A percentile compares a stretch with the other conserved stretches of the same genome.
Evolutionary conservation across 2,113 vertebrate species (phyloP).

Genomic region (Rhea pennata): DNA sequence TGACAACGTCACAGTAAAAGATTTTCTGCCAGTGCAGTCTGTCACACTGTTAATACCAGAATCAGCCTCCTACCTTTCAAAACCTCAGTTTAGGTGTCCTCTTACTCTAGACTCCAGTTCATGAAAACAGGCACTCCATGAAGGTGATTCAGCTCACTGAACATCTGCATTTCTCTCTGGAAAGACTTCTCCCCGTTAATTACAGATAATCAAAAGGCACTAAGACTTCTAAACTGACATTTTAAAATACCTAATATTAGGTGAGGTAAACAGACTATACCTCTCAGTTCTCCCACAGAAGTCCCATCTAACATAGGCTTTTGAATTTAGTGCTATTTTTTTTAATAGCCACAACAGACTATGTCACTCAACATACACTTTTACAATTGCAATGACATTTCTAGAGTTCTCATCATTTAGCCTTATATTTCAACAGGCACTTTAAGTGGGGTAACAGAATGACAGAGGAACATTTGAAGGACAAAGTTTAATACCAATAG

Average conservation of each 20-base stretch:
- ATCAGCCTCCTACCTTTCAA: not conserved
- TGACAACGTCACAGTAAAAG: not conserved
- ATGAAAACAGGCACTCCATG: not conserved
- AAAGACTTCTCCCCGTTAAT: not conserved
- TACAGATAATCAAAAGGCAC: not conserved
- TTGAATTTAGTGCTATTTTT: not conserved
- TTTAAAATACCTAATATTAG: not conserved
- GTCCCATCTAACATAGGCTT: not conserved
- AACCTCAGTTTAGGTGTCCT: not conserved
- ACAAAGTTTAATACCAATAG: not conserved
- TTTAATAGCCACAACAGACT: not conserved
- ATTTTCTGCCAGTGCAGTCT: not conserved
- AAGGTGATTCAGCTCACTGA: too few species aligned
- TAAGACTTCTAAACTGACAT: not conserved
- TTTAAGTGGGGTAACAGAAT: not conserved
- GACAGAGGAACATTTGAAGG: not conserved
- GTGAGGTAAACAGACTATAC: not conserved
- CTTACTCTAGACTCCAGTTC: not conserved
- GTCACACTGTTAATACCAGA: not conserved
- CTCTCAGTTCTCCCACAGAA: accelerated
- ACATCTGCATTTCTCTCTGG: not conserved
- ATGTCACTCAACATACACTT: not conserved
- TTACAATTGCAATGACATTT: not conserved
- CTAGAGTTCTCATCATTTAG: not conserved
- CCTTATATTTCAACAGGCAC: not conserved